These are phyloP conservation scores for Chrysemys picta DNA, from an alignment of 2,113 vertebrate species.

Conservation along the genomic window DNA sequence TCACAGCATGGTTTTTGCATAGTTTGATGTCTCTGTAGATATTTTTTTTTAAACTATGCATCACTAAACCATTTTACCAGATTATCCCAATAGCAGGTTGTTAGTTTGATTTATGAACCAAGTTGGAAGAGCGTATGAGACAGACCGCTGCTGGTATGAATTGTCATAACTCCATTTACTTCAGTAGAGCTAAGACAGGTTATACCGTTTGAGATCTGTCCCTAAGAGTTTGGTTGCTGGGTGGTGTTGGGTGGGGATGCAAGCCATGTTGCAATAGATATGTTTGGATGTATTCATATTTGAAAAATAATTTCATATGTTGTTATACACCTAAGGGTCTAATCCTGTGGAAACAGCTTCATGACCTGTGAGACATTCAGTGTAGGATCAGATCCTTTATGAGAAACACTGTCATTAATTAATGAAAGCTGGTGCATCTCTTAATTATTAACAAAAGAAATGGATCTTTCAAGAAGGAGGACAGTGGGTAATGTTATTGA, in stretches of 20 bases:
- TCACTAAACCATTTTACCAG: background rate
- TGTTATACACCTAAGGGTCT: background rate
- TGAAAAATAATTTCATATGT: background rate
- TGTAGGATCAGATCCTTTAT: background rate
- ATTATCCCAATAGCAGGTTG: background rate
- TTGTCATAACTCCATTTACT: background rate
- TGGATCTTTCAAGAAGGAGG: background rate
- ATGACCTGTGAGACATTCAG: background rate
- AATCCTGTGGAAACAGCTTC: background rate
- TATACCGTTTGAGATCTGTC: background rate
- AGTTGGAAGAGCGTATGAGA: background rate
- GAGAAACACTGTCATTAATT: slow-evolving; percentile 29
- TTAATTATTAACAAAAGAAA: slow-evolving; percentile 60
- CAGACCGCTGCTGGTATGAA: background rate
- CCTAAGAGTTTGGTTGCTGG: background rate
- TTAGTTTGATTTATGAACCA: background rate
- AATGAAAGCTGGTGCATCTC: slow-evolving; percentile 2
- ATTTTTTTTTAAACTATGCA: background rate
- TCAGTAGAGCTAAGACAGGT: background rate
- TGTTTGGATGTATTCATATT: background rate
- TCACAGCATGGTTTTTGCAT: background rate
- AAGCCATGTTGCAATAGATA: background rate
- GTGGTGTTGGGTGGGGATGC: background rate
- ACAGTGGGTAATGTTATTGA: background rate
- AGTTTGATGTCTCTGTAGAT: background rate